Evolutionary conservation across 1,140 invertebrate species (phyloP).

Genomic region (Acromyrmex echinatior): DNA sequence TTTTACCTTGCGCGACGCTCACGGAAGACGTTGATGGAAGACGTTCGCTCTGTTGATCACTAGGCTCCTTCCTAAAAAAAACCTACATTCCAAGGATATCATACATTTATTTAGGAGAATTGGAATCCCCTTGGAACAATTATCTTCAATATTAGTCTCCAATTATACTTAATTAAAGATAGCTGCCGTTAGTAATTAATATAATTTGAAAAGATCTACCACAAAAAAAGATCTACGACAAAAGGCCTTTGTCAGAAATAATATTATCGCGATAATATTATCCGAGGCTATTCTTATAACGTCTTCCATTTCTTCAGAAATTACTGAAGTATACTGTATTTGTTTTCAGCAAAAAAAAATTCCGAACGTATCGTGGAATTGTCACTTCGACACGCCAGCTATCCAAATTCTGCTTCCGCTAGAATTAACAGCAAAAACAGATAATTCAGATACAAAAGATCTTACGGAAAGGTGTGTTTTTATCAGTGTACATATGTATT

Average conservation of each 20-base stretch:
- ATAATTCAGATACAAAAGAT: constrained; percentile 2
- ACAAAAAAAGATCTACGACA: not conserved
- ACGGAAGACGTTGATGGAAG: not conserved
- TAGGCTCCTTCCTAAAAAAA: constrained; percentile 19
- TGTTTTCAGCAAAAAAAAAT: constrained; percentile 17
- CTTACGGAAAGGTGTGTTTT: constrained; percentile 32
- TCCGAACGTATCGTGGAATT: not conserved
- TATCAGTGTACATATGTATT: constrained; percentile 13
- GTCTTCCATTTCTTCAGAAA: not conserved
- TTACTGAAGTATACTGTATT: not conserved
- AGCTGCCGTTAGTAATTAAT: not conserved
- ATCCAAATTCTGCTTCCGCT: not conserved
- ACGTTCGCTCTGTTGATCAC: constrained; percentile 62
- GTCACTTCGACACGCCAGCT: not conserved
- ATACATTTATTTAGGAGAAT: not conserved
- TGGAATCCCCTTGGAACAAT: not conserved
- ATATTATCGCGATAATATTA: not conserved
- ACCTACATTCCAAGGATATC: constrained; percentile 29
- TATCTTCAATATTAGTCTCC: not conserved
- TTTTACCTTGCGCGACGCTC: constrained; percentile 42
- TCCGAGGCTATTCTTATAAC: not conserved
- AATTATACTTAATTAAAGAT: constrained; percentile 21
- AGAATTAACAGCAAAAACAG: constrained; percentile 32
- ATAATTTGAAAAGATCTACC: not conserved
- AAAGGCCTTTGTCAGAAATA: not conserved